These are phyloP conservation scores for Cranoglanis bouderius DNA, from an alignment of 2,113 vertebrate species.

Conservation along the genomic window DNA sequence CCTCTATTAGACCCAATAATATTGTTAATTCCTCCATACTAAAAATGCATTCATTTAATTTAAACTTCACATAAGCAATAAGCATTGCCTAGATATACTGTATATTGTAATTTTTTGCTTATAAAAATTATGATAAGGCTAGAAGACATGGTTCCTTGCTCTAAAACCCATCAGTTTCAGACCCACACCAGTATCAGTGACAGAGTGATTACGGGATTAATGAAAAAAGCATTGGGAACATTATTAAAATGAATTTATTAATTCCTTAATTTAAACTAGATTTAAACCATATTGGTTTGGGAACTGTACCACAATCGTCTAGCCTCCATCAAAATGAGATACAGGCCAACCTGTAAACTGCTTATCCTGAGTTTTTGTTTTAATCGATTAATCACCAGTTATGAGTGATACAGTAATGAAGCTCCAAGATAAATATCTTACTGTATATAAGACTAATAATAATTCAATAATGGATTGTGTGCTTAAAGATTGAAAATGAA, in stretches of 20 bases:
- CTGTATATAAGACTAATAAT: background rate
- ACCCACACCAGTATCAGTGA: background rate
- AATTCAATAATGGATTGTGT: background rate
- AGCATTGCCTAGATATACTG: background rate
- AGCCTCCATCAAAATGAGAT: slow-evolving; percentile 13
- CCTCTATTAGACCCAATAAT: background rate
- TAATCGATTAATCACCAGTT: slow-evolving; percentile 50
- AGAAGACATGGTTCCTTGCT: slow-evolving; percentile 21
- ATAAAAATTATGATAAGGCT: slow-evolving; percentile 17
- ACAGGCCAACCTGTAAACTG: background rate
- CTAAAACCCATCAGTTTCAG: background rate
- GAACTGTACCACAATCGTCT: slow-evolving; percentile 5
- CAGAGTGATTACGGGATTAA: background rate
- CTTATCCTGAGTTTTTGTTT: slow-evolving; percentile 36
- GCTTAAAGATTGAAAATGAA: background rate
- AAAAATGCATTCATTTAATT: background rate
- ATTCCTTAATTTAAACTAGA: background rate
- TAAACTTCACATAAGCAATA: background rate
- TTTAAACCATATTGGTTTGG: background rate
- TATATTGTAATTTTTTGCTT: background rate
- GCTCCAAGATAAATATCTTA: background rate
- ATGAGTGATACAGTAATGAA: background rate
- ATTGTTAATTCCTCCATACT: background rate
- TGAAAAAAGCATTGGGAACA: background rate
- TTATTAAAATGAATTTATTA: background rate